Evolutionary conservation across 2,888 invertebrate species (phyloP).

Genomic region (Tryphoninae sp.): DNA sequence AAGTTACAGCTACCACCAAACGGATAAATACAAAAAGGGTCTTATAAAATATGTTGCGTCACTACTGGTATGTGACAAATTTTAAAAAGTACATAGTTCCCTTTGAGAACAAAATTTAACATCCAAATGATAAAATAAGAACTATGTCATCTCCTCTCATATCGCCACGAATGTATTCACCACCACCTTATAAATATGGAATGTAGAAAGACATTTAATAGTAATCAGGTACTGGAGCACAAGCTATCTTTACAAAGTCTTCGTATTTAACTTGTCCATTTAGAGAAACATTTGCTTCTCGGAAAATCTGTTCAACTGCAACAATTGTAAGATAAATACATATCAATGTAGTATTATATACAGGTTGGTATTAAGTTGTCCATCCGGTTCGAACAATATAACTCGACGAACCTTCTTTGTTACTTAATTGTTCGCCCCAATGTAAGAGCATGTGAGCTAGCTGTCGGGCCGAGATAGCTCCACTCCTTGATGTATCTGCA

Average conservation of each 20-base stretch:
- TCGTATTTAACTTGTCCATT: slow-evolving; percentile 92
- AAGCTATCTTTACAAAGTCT: slow-evolving; percentile 95
- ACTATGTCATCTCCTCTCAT: neutral
- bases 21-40: too few species aligned
- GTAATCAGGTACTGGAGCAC: slow-evolving; percentile 96
- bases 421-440: slow-evolving; percentile 94
- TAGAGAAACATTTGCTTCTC: slow-evolving; percentile 93
- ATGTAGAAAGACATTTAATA: slow-evolving; percentile 83
- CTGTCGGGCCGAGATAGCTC: slow-evolving; percentile 91
- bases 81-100: too few species aligned
- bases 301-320: slow-evolving; percentile 92
- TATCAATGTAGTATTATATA: neutral
- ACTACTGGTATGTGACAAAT: too few species aligned
- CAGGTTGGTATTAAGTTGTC: neutral
- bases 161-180: neutral
- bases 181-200: slow-evolving; percentile 2
- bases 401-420: slow-evolving; percentile 83
- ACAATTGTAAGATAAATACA: slow-evolving; percentile 37
- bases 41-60: too few species aligned
- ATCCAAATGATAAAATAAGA: neutral
- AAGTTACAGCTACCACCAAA: too few species aligned
- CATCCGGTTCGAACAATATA: neutral
- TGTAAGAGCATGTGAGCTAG: slow-evolving; percentile 92
- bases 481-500: slow-evolving; percentile 88
- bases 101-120: neutral